phyloP scores from a whole-genome alignment of 92 coral and sea anemone species.

The Porites cylindrica region DNA sequence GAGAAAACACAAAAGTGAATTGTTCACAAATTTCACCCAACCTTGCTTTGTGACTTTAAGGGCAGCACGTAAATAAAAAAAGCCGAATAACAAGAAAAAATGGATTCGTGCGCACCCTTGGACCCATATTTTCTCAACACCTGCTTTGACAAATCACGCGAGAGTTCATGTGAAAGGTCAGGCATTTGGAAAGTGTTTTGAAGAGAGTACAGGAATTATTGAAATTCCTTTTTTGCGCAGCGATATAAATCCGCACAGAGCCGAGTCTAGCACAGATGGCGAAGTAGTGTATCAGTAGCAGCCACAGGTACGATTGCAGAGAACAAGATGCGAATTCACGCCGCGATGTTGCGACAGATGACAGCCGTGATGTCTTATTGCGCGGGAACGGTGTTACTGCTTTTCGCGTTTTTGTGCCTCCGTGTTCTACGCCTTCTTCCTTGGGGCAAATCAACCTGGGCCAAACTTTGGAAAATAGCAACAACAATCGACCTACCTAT shows the following conservation, averaged over 20 bases:
- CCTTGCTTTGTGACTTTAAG: not conserved
- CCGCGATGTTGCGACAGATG: slow-evolving; percentile 32
- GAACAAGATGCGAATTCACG: not conserved
- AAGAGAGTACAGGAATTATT: slow-evolving; percentile 29
- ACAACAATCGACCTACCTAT: slow-evolving; percentile 61
- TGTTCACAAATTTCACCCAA: not conserved
- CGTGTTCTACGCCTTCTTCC: slow-evolving; percentile 45
- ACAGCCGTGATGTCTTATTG: slow-evolving; percentile 13
- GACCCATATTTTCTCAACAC: slow-evolving; percentile 27
- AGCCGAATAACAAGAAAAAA: not conserved
- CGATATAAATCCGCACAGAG: slow-evolving; percentile 22
- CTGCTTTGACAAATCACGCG: slow-evolving; percentile 36
- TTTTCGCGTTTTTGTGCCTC: slow-evolving; percentile 39
- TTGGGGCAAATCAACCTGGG: slow-evolving; percentile 40
- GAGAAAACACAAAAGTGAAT: not conserved
- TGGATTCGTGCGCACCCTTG: slow-evolving; percentile 11
- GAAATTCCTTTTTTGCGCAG: slow-evolving; percentile 33
- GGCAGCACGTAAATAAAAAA: not conserved
- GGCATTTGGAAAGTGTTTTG: slow-evolving; percentile 26
- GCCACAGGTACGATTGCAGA: not conserved
- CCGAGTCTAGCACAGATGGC: not conserved
- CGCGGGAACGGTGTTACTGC: slow-evolving; percentile 33
- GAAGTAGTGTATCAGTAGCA: not conserved
- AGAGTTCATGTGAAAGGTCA: slow-evolving; percentile 58
- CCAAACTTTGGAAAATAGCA: slow-evolving; percentile 32